phyloP scores from a whole-genome alignment of 2,888 invertebrate species.

The Agrypnus murinus region DNA sequence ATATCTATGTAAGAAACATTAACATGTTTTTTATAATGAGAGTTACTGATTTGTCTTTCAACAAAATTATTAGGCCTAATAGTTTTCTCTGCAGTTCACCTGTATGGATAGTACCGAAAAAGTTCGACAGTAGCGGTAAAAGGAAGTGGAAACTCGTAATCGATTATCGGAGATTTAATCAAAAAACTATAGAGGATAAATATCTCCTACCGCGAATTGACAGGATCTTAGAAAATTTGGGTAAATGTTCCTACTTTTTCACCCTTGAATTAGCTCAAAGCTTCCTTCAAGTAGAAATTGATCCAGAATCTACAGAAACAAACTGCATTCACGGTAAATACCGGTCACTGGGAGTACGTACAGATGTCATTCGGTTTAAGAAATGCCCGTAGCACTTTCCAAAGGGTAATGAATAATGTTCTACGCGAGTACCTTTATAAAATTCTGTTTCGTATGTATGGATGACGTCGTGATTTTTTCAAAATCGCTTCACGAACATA shows the following conservation, averaged over 20 bases:
- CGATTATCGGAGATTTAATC: slow-evolving; percentile 51
- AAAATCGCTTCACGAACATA: slow-evolving; percentile 39
- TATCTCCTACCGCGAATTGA: slow-evolving; percentile 55
- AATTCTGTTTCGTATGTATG: slow-evolving; percentile 44
- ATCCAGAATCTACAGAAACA: slow-evolving; percentile 40
- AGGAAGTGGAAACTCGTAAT: slow-evolving; percentile 53
- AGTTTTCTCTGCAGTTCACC: slow-evolving; percentile 53
- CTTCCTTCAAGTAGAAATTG: slow-evolving; percentile 61
- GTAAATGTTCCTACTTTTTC: slow-evolving; percentile 55
- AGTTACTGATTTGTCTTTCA: slow-evolving; percentile 34
- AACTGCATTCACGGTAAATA: slow-evolving; percentile 46
- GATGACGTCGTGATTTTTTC: slow-evolving; percentile 48
- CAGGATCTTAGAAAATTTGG: slow-evolving; percentile 58
- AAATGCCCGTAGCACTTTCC: slow-evolving; percentile 42
- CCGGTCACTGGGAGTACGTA: slow-evolving; percentile 51
- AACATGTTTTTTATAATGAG: slow-evolving; percentile 29
- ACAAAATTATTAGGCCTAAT: slow-evolving; percentile 51
- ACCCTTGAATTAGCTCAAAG: slow-evolving; percentile 58
- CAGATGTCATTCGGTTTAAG: slow-evolving; percentile 44
- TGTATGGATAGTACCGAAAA: slow-evolving; percentile 49
- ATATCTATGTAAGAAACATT: slow-evolving; percentile 19
- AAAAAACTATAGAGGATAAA: slow-evolving; percentile 51
- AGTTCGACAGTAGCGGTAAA: slow-evolving; percentile 48
- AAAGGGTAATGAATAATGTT: slow-evolving; percentile 42
- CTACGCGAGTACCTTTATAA: slow-evolving; percentile 40